Evolutionary conservation across 2,888 invertebrate genomes (phyloP), one percentile per base, ranked within the genome.

Genomic region (Ditula angustiorana): DNA sequence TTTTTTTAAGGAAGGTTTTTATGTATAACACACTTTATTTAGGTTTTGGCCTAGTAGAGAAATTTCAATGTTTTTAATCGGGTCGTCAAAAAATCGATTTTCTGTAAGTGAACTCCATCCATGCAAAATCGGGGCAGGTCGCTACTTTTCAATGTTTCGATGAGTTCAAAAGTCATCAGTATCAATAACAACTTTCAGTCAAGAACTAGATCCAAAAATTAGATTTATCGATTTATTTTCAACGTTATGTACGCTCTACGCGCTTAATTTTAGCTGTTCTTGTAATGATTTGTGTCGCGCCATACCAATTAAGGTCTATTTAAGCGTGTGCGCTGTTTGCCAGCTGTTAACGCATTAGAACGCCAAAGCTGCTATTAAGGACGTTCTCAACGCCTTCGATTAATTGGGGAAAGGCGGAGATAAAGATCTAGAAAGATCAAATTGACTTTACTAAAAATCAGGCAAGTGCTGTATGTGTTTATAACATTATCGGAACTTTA

Each of bases 241-340:
- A 30, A 8, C 7, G 23, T 1, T 41, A n/a, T 52, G 52, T 52
- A 30, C 46, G 21, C 19, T 61, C 56, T 62, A 19, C 23, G 13
- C 19, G 5, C 24, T 24, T 16, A 24, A 23, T 19, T 4, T 0
- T 5, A 11, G 21, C 56, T 62, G 37, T 10, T 62, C 47, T 56
- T 5, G 2, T 46, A 35, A 64, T 58, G 26, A 66, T 61, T 61
- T 49, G 53, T 65, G 68, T 66, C 63, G 67, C 64, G 46, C 67
- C 67, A 68, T 69, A 67, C 79, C 87, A 89, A 90, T 90, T 90
- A 88, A 83, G 81, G 78, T 79, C 85, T 80, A 90, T 90, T 90
- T 85, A 82, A 81, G 77, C 75, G 79, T 79, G 76, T 78, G 75
- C 77, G 77, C 79, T 84, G 83, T 81, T 83, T 79, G 79, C 77